phyloP scores from a whole-genome alignment of 2,888 invertebrate species.

The Lomographa bimaculata region DNA sequence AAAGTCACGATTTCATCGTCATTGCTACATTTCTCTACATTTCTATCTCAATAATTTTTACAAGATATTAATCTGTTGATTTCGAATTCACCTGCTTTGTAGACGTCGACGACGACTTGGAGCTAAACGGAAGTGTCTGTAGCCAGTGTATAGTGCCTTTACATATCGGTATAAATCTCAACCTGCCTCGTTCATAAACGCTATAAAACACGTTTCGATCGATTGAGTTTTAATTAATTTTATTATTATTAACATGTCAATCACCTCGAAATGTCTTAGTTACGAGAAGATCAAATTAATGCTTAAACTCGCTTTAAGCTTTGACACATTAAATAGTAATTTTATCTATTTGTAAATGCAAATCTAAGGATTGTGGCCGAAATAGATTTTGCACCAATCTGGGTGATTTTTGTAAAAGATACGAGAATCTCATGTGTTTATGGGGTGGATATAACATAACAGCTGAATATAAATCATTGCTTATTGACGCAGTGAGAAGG shows the following conservation, averaged over 20 bases:
- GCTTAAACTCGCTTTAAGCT: too few relatives aligned
- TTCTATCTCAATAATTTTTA: slow-evolving; percentile 27
- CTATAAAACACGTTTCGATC: slow-evolving; percentile 18
- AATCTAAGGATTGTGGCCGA: too few relatives aligned
- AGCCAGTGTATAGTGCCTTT: slow-evolving; percentile 11
- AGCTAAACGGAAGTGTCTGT: slow-evolving; percentile 27
- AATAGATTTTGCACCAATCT: too few relatives aligned
- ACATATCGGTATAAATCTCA: slow-evolving; percentile 14
- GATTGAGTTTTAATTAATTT: slow-evolving; percentile 14
- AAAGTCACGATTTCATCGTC: slow-evolving; percentile 31
- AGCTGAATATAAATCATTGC: slow-evolving; percentile 55
- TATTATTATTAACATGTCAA: slow-evolving; percentile 8
- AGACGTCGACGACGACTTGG: slow-evolving; percentile 12
- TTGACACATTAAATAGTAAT: neutral
- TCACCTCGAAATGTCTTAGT: slow-evolving; percentile 10
- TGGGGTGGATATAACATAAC: slow-evolving; percentile 15
- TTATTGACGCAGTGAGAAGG: slow-evolving; percentile 68
- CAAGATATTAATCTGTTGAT: slow-evolving; percentile 24
- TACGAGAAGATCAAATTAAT: slow-evolving; percentile 7
- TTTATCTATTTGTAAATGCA: neutral
- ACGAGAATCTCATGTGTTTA: slow-evolving; percentile 6
- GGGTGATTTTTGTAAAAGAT: too few relatives aligned
- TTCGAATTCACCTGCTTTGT: slow-evolving; percentile 27
- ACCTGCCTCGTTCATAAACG: slow-evolving; percentile 10
- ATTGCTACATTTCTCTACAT: slow-evolving; percentile 21